A percentile compares a stretch with the other conserved stretches of the same genome.
Conservation (phyloP, 2,797 vertebrate species). For the Acanthornis magna region DNA sequence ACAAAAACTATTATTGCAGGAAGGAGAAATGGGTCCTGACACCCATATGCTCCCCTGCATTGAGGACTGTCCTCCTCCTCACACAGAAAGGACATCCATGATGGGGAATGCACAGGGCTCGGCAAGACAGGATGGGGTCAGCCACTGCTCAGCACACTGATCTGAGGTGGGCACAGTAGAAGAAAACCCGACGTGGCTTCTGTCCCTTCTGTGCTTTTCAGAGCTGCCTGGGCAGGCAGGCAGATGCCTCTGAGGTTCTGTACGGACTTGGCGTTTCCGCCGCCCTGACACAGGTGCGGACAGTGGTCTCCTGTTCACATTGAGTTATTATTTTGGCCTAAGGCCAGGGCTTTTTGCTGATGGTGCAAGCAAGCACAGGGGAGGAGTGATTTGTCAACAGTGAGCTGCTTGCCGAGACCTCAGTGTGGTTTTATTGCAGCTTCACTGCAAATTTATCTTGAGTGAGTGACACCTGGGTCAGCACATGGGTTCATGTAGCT, state of each 20-base stretch:
- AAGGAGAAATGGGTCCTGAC: neutral
- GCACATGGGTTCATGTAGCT: neutral
- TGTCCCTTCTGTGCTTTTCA: neutral
- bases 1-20: neutral
- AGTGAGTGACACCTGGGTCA: neutral
- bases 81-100: neutral
- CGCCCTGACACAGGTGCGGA: rapidly evolving
- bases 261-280: rapidly evolving
- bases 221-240: neutral
- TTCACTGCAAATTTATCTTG: neutral
- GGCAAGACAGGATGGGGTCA: neutral
- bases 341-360: slow-evolving; percentile 7
- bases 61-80: neutral
- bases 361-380: neutral
- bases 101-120: neutral
- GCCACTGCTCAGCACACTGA: neutral
- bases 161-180: rapidly evolving
- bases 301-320: neutral
- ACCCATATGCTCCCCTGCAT: neutral
- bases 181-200: rapidly evolving
- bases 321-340: neutral
- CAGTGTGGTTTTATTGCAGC: neutral
- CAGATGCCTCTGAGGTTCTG: neutral
- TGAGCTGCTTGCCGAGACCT: neutral
- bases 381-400: neutral